phyloP scores from a whole-genome alignment of 1,140 invertebrate genomes.

The Ostrea edulis region DNA sequence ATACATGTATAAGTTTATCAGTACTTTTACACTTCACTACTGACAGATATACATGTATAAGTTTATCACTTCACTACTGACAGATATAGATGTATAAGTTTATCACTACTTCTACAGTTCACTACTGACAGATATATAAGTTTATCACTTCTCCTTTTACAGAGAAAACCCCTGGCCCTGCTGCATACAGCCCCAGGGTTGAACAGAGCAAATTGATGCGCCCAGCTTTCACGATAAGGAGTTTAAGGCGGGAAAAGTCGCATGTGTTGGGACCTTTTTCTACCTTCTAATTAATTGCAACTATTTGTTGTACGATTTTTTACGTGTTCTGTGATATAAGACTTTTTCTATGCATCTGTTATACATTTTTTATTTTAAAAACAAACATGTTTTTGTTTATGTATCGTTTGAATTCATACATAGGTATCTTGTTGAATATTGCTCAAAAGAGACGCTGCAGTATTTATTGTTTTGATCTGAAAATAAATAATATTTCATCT shows the following conservation, averaged over 20 bases:
- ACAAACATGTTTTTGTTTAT: not conserved
- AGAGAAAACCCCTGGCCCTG: constrained; percentile 71
- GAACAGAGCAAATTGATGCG: constrained; percentile 48
- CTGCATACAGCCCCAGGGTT: constrained; percentile 63
- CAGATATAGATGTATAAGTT: too few species aligned
- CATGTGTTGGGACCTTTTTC: constrained; percentile 80
- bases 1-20: not conserved
- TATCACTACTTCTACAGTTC: too few species aligned
- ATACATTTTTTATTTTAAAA: not conserved
- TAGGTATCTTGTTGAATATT: constrained; percentile 4
- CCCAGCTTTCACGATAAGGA: constrained; percentile 69
- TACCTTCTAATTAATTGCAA: constrained; percentile 56
- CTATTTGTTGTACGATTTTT: not conserved
- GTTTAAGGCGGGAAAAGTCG: constrained; percentile 68
- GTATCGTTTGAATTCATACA: not conserved
- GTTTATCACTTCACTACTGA: not conserved
- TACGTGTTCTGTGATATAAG: not conserved
- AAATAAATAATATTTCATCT: not conserved
- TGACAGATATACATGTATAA: too few species aligned
- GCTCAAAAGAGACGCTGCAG: constrained; percentile 16
- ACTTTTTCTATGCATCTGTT: not conserved
- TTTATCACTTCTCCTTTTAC: constrained; percentile 46
- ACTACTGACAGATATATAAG: too few species aligned
- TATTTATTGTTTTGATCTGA: not conserved
- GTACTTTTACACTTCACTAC: too few species aligned